A percentile compares a stretch with the other conserved stretches of the same genome.
phyloP scores from a whole-genome alignment of 2,113 vertebrate species.

The Polypterus senegalus region DNA sequence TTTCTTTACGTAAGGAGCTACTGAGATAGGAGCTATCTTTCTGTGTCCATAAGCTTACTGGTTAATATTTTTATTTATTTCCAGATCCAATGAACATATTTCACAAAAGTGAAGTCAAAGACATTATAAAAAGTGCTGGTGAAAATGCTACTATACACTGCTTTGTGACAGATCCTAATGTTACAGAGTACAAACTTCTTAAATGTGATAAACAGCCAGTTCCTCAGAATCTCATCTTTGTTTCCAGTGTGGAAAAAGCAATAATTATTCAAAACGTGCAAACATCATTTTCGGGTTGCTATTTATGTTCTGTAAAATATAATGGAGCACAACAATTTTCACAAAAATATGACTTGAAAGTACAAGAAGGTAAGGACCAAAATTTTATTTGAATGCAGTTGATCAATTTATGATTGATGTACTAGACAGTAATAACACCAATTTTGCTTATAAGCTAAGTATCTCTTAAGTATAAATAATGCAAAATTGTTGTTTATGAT shows the following conservation, averaged over 20 bases:
- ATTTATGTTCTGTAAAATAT: conserved; percentile 61
- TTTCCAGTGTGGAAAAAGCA: conserved; percentile 61
- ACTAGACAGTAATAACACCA: too few species aligned
- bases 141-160: conserved; percentile 60
- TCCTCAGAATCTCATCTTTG: conserved; percentile 48
- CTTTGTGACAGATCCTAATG: conserved; percentile 68
- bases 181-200: conserved; percentile 57
- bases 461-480: too few species aligned
- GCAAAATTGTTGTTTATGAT: too few species aligned
- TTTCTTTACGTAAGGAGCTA: too few species aligned
- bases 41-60: conserved; percentile 11
- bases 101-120: conserved; percentile 43
- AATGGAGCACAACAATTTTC: conserved; percentile 32
- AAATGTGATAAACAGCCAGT: conserved; percentile 48
- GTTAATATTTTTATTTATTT: conserved; percentile 21
- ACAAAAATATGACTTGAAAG: conserved; percentile 34
- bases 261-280: conserved; percentile 55
- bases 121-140: conserved; percentile 55
- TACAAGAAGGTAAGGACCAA: conserved; percentile 49
- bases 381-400: too few species aligned
- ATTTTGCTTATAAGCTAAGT: too few species aligned
- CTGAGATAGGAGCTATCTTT: too few species aligned
- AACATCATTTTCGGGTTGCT: conserved; percentile 62
- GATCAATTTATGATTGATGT: too few species aligned
- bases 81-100: conserved; percentile 73